phyloP scores from a whole-genome alignment of 2,113 vertebrate species.

The Myrmecophaga tridactyla region DNA sequence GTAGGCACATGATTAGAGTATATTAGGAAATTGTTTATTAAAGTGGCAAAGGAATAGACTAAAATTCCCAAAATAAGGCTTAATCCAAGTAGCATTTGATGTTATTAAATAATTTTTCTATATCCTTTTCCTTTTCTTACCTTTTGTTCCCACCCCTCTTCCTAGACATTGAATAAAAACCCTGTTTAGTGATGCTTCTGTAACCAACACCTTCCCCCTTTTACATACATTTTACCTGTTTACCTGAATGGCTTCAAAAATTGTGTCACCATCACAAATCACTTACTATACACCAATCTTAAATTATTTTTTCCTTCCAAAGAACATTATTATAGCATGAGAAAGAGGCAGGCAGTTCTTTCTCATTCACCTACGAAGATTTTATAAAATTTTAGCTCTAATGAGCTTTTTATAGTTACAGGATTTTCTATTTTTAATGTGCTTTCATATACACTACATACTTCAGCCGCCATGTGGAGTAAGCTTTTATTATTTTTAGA shows the following conservation, averaged over 20 bases:
- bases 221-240: not conserved
- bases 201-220: not conserved
- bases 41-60: constrained; percentile 7
- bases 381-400: not conserved
- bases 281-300: constrained; percentile 10
- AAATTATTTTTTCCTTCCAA: not conserved
- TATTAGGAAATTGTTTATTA: not conserved
- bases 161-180: not conserved
- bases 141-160: not conserved
- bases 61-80: constrained; percentile 9
- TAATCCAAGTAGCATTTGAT: constrained; percentile 5
- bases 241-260: constrained; percentile 23
- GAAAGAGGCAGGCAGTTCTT: not conserved
- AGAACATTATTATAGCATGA: not conserved
- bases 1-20: not conserved
- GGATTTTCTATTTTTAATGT: constrained; percentile 40
- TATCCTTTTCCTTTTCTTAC: not conserved
- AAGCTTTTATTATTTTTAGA: constrained; percentile 43
- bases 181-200: not conserved
- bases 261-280: constrained; percentile 18
- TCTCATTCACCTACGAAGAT: not conserved
- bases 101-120: constrained; percentile 9
- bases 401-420: not conserved
- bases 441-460: not conserved
- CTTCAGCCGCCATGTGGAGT: not conserved